These are phyloP conservation scores for Himalopsyche japonica DNA, from an alignment of 2,888 invertebrate genomes.

Conservation along the genomic window DNA sequence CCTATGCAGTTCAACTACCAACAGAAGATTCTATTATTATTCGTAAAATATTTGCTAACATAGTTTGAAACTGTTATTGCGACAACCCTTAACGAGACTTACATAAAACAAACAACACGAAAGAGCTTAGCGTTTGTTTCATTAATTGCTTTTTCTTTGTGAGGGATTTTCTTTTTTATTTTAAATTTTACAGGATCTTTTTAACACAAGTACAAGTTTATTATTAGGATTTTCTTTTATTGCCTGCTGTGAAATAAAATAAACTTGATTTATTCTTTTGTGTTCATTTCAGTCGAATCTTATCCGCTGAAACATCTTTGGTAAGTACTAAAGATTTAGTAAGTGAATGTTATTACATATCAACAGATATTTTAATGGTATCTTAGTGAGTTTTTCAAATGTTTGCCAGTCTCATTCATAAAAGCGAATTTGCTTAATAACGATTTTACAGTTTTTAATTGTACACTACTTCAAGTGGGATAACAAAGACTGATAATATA, in stretches of 20 bases:
- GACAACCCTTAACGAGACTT: neutral
- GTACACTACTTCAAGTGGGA: no score
- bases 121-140: neutral
- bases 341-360: neutral
- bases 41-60: no score
- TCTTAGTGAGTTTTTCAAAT: no score
- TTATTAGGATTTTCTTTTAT: neutral
- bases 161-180: neutral
- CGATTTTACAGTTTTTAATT: no score
- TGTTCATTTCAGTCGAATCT: neutral
- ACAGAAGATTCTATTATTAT: no score
- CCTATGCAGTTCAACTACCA: no score
- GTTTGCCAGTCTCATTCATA: no score
- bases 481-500: no score
- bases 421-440: no score
- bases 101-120: neutral
- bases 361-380: no score
- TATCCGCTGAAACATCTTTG: neutral
- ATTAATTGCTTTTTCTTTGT: neutral
- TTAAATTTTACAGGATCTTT: neutral
- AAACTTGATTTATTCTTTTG: neutral
- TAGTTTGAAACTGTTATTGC: neutral
- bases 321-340: neutral
- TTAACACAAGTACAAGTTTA: neutral
- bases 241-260: neutral